phyloP scores from a whole-genome alignment of 2,888 invertebrate species.

The Didymodactylos carnosus region DNA sequence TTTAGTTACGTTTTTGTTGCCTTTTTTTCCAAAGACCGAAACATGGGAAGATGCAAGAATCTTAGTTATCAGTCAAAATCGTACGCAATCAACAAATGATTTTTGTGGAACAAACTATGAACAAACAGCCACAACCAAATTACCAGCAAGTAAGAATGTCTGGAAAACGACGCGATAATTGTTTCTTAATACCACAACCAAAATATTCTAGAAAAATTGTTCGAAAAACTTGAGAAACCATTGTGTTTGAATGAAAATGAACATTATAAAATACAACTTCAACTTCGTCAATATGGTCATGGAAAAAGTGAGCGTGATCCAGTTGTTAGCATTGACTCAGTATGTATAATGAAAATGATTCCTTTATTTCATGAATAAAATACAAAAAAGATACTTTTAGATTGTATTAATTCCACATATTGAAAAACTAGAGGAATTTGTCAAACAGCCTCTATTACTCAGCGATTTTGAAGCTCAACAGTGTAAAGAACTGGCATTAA shows the following conservation, averaged over 20 bases:
- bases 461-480: constrained; percentile 57
- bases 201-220: constrained; percentile 47
- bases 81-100: constrained; percentile 55
- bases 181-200: too few species aligned
- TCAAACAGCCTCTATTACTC: constrained; percentile 39
- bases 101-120: constrained; percentile 64
- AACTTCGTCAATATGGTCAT: constrained; percentile 51
- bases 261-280: constrained; percentile 59
- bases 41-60: constrained; percentile 68
- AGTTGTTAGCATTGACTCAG: constrained; percentile 75
- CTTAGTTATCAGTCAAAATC: constrained; percentile 49
- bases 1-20: not conserved
- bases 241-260: constrained; percentile 73
- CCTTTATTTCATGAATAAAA: too few species aligned
- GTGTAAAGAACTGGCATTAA: constrained; percentile 56
- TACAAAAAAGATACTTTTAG: not conserved
- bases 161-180: too few species aligned
- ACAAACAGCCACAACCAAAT: constrained; percentile 49
- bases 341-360: too few species aligned
- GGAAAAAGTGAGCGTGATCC: constrained; percentile 56
- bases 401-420: constrained; percentile 17
- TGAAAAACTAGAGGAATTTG: constrained; percentile 50
- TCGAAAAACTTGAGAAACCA: constrained; percentile 51
- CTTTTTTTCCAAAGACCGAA: constrained; percentile 40
- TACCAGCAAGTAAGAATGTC: constrained; percentile 33